These are phyloP conservation scores for Astyanax mexicanus DNA, from an alignment of 2,797 vertebrate genomes.

Conservation along the genomic window DNA sequence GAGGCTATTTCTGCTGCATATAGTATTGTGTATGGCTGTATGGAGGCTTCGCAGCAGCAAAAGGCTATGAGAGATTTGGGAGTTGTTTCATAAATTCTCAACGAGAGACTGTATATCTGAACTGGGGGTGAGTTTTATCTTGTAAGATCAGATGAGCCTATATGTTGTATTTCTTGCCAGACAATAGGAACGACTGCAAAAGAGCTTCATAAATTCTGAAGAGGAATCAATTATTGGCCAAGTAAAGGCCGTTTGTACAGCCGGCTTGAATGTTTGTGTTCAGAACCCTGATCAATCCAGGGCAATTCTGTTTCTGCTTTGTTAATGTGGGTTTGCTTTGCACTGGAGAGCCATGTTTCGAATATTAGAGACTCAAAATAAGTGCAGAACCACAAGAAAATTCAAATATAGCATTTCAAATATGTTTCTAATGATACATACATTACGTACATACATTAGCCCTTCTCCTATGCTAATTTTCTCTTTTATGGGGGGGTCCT, in stretches of 20 bases:
- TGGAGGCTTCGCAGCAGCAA: background rate
- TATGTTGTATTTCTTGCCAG: background rate
- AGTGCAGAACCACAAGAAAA: no score
- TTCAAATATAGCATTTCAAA: no score
- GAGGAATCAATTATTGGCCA: background rate
- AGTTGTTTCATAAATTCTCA: background rate
- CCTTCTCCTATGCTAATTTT: no score
- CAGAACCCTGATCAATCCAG: background rate
- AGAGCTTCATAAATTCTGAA: background rate
- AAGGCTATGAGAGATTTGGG: background rate
- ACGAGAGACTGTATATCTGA: background rate
- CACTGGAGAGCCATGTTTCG: no score
- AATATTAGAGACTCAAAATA: no score
- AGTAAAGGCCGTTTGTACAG: background rate
- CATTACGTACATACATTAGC: no score
- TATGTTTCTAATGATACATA: no score
- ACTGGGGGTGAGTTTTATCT: background rate
- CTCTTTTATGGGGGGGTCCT: no score
- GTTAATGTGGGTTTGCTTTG: background rate
- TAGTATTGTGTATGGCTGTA: no score
- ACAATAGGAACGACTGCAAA: background rate
- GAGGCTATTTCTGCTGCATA: slow-evolving; percentile 30
- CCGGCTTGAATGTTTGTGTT: background rate
- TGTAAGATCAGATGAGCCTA: background rate
- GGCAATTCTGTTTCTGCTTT: background rate